Evolutionary conservation across 1,140 invertebrate genomes (phyloP).

Genomic region (Dreissena polymorpha): DNA sequence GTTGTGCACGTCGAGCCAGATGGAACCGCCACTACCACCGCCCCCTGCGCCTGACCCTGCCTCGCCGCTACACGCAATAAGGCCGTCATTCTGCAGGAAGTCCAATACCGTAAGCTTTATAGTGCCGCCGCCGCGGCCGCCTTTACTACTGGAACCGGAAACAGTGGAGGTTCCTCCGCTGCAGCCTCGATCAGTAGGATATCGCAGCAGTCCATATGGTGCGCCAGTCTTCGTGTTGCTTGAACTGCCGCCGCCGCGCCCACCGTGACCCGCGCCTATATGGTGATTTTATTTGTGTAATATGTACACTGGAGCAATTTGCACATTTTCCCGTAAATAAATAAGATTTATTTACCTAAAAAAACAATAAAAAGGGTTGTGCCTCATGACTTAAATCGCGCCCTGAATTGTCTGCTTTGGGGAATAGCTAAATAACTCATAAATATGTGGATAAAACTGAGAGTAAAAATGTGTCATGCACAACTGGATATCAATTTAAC

Average conservation of each 20-base stretch:
- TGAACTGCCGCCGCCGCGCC: slow-evolving; percentile 63
- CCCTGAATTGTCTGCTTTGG: no score
- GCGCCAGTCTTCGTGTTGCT: slow-evolving; percentile 49
- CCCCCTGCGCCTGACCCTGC: slow-evolving; percentile 56
- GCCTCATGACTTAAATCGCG: no score
- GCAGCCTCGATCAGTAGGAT: slow-evolving; percentile 65
- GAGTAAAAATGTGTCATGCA: no score
- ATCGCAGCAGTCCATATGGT: slow-evolving; percentile 64
- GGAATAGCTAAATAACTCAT: no score
- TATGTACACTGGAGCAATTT: no score
- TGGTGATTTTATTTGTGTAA: not conserved
- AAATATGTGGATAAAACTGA: no score
- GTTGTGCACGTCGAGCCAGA: slow-evolving; percentile 60
- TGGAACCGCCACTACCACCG: slow-evolving; percentile 70
- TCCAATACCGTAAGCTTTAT: slow-evolving; percentile 61
- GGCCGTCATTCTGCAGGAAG: slow-evolving; percentile 66
- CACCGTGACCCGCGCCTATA: slow-evolving; percentile 71
- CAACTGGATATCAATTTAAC: no score
- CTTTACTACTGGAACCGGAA: slow-evolving; percentile 13
- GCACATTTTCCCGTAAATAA: no score
- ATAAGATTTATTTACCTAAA: no score
- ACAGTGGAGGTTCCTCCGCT: slow-evolving; percentile 39
- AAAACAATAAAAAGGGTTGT: no score
- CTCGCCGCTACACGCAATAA: slow-evolving; percentile 65
- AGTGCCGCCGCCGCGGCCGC: slow-evolving; percentile 60